Percentiles rank a stretch among this genome's conserved stretches.
These are phyloP conservation scores for Limenitis camilla DNA, from an alignment of 2,888 invertebrate genomes.

Conservation along the genomic window DNA sequence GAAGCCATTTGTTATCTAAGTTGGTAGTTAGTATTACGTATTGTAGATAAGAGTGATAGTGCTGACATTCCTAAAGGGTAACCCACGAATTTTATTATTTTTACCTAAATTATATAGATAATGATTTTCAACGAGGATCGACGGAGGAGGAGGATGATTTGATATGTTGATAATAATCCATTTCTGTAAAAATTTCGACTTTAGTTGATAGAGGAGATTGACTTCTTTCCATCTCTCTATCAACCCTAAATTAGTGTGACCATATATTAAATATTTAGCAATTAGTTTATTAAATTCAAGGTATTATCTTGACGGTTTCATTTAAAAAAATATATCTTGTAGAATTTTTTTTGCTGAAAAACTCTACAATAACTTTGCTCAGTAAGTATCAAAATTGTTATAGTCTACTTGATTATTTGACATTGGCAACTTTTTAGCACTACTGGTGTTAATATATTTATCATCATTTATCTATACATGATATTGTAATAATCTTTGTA, in stretches of 20 bases:
- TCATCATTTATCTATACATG: constrained; percentile 15
- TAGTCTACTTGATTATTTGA: constrained; percentile 5
- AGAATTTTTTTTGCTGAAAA: too few species aligned
- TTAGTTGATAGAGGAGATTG: too few species aligned
- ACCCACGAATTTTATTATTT: constrained; percentile 16
- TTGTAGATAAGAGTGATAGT: constrained; percentile 59
- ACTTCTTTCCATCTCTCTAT: too few species aligned
- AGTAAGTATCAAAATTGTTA: background rate
- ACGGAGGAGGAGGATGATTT: too few species aligned
- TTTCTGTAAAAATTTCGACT: too few species aligned
- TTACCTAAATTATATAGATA: background rate
- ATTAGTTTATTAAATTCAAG: too few species aligned
- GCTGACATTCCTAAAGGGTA: constrained; percentile 35
- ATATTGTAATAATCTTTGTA: constrained; percentile 7
- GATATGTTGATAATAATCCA: too few species aligned
- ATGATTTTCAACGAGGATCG: background rate
- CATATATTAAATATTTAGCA: too few species aligned
- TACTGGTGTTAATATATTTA: constrained; percentile 10
- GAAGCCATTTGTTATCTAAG: constrained; percentile 29
- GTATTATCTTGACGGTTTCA: too few species aligned
- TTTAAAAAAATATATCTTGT: too few species aligned
- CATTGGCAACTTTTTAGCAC: constrained; percentile 14
- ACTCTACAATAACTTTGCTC: too few species aligned
- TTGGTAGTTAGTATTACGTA: constrained; percentile 35
- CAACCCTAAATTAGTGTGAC: too few species aligned